These are phyloP conservation scores for Agelas oroides DNA, from an alignment of 37 sponge, comb jelly and placozoan species.

Conservation along the genomic window DNA sequence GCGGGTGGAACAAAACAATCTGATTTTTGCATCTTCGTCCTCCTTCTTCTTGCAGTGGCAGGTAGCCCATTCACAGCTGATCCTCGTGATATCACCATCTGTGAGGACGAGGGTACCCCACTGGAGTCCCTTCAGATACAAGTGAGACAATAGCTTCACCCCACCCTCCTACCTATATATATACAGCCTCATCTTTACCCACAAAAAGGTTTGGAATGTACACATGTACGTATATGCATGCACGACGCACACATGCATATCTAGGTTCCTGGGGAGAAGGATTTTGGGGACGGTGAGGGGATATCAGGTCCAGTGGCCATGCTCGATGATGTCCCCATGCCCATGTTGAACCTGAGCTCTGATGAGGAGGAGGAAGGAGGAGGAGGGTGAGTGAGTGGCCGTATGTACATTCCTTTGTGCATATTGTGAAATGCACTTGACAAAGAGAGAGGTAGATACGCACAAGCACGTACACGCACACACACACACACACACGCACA, in stretches of 20 bases:
- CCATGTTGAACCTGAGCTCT: neutral
- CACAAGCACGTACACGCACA: too few species aligned
- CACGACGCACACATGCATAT: neutral
- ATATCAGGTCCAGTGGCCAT: neutral
- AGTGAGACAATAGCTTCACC: too few species aligned
- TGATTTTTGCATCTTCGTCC: too few species aligned
- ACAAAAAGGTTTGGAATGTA: too few species aligned
- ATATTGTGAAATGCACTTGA: too few species aligned
- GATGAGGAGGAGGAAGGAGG: neutral
- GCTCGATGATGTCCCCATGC: neutral
- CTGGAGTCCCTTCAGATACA: slow-evolving; percentile 21
- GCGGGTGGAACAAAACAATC: too few species aligned
- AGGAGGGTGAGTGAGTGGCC: too few species aligned
- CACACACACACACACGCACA: too few species aligned
- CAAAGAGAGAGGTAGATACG: too few species aligned
- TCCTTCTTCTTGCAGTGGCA: neutral
- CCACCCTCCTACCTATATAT: neutral
- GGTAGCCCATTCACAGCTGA: slow-evolving; percentile 17
- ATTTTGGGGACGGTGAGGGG: slow-evolving; percentile 5
- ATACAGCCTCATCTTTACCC: neutral
- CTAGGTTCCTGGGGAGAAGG: neutral
- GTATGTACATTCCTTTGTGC: too few species aligned
- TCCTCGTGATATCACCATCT: slow-evolving; percentile 12
- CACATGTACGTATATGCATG: too few species aligned
- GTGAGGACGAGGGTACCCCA: slow-evolving; percentile 5